Evolutionary conservation across 1,140 invertebrate species (phyloP).

Genomic region (Lordiphosa collinella): DNA sequence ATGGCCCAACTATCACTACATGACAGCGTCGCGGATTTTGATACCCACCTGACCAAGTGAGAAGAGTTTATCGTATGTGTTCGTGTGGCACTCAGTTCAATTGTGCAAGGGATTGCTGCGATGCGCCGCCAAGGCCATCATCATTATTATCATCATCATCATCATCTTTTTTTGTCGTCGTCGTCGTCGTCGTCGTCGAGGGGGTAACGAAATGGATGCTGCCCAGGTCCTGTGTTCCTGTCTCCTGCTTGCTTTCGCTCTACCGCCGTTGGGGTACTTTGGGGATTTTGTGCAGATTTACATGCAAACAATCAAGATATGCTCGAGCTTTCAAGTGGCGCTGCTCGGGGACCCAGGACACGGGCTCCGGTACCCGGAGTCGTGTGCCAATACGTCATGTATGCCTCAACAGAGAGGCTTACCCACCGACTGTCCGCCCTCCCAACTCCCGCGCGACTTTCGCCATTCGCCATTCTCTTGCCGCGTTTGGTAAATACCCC

Average conservation of each 20-base stretch:
- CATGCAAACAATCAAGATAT: slow-evolving; percentile 77
- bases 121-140: slow-evolving; percentile 56
- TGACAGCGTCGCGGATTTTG: no score
- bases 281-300: slow-evolving; percentile 76
- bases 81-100: slow-evolving; percentile 39
- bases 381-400: slow-evolving; percentile 65
- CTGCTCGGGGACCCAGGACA: slow-evolving; percentile 17
- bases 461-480: neutral
- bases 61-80: neutral
- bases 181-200: slow-evolving; percentile 3
- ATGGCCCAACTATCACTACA: no score
- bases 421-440: neutral
- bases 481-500: slow-evolving; percentile 30
- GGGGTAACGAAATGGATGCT: neutral
- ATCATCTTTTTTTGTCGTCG: no score
- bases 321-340: slow-evolving; percentile 67
- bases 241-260: slow-evolving; percentile 11
- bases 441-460: neutral
- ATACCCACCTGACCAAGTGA: neutral
- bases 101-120: slow-evolving; percentile 60
- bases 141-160: slow-evolving; percentile 21
- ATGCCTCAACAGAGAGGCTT: slow-evolving; percentile 27
- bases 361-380: slow-evolving; percentile 1
- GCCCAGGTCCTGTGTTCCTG: slow-evolving; percentile 10
- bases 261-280: slow-evolving; percentile 57